A percentile compares a stretch with the other conserved stretches of the same genome.
Conservation (phyloP, 2,797 vertebrate species). For the Enteromius treurensis region DNA sequence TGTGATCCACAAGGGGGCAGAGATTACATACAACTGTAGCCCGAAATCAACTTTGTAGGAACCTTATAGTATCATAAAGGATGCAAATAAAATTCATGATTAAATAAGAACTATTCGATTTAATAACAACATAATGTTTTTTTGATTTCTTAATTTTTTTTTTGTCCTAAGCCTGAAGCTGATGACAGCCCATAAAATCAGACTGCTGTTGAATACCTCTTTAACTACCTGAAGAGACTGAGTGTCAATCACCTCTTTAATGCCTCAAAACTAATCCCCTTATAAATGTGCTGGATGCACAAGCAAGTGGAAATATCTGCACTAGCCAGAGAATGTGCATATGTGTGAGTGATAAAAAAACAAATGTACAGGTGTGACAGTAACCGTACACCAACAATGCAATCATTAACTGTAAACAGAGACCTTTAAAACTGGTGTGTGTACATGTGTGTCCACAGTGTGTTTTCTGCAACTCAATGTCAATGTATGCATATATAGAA, state of each 20-base stretch:
- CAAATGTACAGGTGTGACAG: slow-evolving; percentile 10
- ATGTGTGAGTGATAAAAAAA: not conserved
- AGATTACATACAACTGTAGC: slow-evolving; percentile 31
- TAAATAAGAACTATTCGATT: not conserved
- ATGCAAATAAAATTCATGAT: not conserved
- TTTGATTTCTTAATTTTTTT: not conserved
- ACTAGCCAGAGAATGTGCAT: not conserved
- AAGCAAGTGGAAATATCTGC: not conserved
- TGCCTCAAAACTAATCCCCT: slow-evolving; percentile 30
- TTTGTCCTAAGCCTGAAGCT: slow-evolving; percentile 17
- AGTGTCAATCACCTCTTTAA: slow-evolving; percentile 47
- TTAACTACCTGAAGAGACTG: slow-evolving; percentile 47
- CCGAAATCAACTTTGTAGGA: not conserved
- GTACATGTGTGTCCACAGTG: slow-evolving; percentile 27
- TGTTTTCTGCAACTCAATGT: slow-evolving; percentile 27
- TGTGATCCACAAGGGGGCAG: slow-evolving; percentile 42
- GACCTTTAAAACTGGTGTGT: slow-evolving; percentile 3
- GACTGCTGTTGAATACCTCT: slow-evolving; percentile 48
- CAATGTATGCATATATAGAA: slow-evolving; percentile 26
- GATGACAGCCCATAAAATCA: slow-evolving; percentile 66
- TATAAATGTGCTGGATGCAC: slow-evolving; percentile 37
- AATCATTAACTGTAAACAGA: slow-evolving; percentile 9
- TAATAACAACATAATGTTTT: slow-evolving; percentile 13
- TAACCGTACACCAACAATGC: not conserved
- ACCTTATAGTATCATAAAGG: not conserved